Percentiles rank a stretch among this genome's conserved stretches.
These are phyloP conservation scores for Tricholaema leucomelas DNA, from an alignment of 2,113 vertebrate genomes.

Conservation along the genomic window DNA sequence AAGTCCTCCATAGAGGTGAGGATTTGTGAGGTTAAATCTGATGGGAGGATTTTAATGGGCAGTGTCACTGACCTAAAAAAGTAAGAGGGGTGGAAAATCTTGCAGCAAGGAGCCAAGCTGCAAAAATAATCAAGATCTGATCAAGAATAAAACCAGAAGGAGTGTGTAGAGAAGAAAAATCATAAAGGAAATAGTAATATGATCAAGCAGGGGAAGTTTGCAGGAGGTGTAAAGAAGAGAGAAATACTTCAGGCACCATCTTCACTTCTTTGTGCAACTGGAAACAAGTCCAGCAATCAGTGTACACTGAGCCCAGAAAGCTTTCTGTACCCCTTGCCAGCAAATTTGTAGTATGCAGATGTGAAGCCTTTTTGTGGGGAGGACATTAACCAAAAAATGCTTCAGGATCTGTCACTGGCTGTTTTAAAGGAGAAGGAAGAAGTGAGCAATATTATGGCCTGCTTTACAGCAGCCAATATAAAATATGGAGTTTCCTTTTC, in stretches of 20 bases:
- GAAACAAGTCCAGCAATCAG: conserved; percentile 27
- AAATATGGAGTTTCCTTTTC: neutral
- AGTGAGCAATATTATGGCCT: neutral
- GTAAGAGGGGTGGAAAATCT: conserved; percentile 22
- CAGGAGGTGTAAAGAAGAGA: neutral
- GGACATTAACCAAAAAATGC: neutral
- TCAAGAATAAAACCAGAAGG: conserved; percentile 29
- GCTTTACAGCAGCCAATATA: neutral
- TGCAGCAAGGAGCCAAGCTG: neutral
- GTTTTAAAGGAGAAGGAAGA: neutral
- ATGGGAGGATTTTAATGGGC: conserved; percentile 19
- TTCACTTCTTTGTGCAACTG: neutral
- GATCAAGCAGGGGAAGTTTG: conserved; percentile 7
- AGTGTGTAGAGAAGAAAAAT: conserved; percentile 11
- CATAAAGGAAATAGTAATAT: neutral
- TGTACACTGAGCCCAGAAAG: neutral
- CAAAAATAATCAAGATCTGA: conserved; percentile 42
- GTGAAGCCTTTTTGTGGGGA: neutral
- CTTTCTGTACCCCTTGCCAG: conserved; percentile 10
- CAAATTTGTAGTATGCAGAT: neutral
- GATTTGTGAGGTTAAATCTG: conserved; percentile 24
- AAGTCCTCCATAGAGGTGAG: neutral
- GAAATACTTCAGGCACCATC: neutral
- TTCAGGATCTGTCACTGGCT: neutral
- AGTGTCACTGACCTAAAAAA: neutral